These are phyloP conservation scores for Perca flavescens DNA, from an alignment of 2,113 vertebrate species.

Conservation along the genomic window DNA sequence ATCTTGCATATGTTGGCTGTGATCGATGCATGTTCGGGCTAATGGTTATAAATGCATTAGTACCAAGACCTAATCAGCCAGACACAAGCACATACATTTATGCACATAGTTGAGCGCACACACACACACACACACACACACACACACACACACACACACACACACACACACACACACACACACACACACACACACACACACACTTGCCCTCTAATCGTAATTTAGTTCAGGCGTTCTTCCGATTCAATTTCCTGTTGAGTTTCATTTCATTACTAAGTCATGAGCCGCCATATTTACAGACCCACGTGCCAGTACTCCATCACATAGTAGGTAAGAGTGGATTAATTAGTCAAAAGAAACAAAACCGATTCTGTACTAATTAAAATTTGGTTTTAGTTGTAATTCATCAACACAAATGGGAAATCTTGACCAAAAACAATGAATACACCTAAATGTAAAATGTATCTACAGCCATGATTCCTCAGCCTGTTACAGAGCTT, in stretches of 20 bases:
- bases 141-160: constrained; percentile 1
- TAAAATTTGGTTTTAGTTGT: constrained; percentile 21
- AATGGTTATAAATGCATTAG: constrained; percentile 82
- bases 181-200: not conserved
- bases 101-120: not conserved
- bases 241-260: constrained; percentile 72
- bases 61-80: constrained; percentile 66
- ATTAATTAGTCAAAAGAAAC: constrained; percentile 19
- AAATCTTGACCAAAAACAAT: not conserved
- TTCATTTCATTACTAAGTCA: constrained; percentile 75
- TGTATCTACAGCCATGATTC: not conserved
- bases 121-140: constrained; percentile 3
- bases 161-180: not conserved
- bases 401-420: constrained; percentile 39
- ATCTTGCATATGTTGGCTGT: constrained; percentile 73
- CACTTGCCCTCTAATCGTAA: constrained; percentile 34
- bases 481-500: not conserved
- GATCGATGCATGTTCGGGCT: constrained; percentile 75
- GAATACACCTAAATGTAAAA: constrained; percentile 4
- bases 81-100: constrained; percentile 14
- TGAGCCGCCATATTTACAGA: constrained; percentile 69
- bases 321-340: not conserved
- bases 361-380: constrained; percentile 26
- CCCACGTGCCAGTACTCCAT: constrained; percentile 31
- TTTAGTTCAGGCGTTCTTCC: constrained; percentile 52